phyloP scores from a whole-genome alignment of 2,797 vertebrate species.

The Buceros bicornis region DNA sequence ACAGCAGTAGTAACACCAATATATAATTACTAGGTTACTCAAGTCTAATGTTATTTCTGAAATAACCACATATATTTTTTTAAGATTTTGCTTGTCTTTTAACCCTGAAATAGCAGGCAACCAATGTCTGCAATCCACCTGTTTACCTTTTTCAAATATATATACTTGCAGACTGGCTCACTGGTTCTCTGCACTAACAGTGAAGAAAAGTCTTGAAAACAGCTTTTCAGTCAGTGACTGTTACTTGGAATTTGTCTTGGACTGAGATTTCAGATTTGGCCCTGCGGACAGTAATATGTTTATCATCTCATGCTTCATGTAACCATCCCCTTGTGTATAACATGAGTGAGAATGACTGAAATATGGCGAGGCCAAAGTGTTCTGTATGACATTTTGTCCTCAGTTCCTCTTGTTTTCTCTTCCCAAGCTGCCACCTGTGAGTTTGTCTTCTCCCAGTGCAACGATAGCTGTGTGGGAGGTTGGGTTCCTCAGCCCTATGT shows the following conservation, averaged over 20 bases:
- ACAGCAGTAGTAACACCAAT: neutral
- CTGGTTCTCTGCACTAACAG: neutral
- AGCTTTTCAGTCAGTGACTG: neutral
- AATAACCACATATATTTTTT: neutral
- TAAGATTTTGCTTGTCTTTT: neutral
- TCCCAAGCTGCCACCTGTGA: neutral
- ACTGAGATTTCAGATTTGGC: neutral
- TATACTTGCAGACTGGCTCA: neutral
- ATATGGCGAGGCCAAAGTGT: accelerated
- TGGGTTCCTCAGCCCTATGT: neutral
- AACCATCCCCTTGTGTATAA: neutral
- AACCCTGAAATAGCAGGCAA: neutral
- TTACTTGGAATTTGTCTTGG: neutral
- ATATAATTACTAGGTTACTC: slow-evolving; percentile 4
- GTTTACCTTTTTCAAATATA: neutral
- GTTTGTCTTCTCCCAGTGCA: neutral
- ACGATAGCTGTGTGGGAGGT: neutral
- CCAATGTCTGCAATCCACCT: neutral
- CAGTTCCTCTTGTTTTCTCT: neutral
- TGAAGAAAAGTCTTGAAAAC: neutral
- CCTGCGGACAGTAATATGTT: neutral
- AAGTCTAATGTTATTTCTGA: slow-evolving; percentile 19
- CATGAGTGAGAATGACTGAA: neutral
- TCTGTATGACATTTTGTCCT: neutral
- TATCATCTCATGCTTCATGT: neutral